Evolutionary conservation across 2,888 invertebrate species (phyloP).

Genomic region (Oligia fasciuncula): DNA sequence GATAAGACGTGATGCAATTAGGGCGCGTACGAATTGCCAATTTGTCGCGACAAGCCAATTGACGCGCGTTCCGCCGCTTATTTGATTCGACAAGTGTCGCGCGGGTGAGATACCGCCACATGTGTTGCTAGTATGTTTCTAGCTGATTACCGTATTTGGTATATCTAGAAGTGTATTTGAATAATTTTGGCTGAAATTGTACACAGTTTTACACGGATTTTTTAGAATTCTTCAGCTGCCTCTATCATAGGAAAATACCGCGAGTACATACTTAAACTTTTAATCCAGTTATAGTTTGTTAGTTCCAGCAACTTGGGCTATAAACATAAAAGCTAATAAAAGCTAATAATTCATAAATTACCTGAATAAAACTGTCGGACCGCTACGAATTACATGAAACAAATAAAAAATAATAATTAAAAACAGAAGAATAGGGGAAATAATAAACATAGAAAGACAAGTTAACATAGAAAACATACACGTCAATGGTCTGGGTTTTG

Average conservation of each 20-base stretch:
- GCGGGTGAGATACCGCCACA: conserved; percentile 2
- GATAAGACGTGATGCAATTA: conserved; percentile 72
- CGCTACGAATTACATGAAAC: conserved; percentile 89
- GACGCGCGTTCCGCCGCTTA: conserved; percentile 62
- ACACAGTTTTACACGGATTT: conserved; percentile 7
- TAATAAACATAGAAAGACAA: conserved; percentile 46
- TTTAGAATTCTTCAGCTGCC: conserved; percentile 1
- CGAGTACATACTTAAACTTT: not conserved
- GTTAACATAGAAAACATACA: not conserved
- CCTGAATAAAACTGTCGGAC: conserved; percentile 89
- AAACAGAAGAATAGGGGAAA: conserved; percentile 66
- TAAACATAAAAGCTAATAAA: conserved; percentile 34
- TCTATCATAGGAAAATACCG: not conserved
- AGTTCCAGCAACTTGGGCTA: conserved; percentile 11
- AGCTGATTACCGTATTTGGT: conserved; percentile 1
- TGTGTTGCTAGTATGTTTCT: conserved; percentile 4
- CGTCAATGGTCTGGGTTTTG: too few relatives aligned
- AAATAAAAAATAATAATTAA: conserved; percentile 80
- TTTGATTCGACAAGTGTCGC: conserved; percentile 64
- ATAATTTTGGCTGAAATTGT: not conserved
- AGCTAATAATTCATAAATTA: conserved; percentile 70
- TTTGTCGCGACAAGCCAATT: conserved; percentile 78
- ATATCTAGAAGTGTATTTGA: not conserved
- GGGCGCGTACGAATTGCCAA: conserved; percentile 79
- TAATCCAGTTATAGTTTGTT: not conserved